Evolutionary conservation across 2,113 vertebrate species (phyloP), one percentile per base, ranked within the genome.

Genomic region (Cynopterus brachyotis): DNA sequence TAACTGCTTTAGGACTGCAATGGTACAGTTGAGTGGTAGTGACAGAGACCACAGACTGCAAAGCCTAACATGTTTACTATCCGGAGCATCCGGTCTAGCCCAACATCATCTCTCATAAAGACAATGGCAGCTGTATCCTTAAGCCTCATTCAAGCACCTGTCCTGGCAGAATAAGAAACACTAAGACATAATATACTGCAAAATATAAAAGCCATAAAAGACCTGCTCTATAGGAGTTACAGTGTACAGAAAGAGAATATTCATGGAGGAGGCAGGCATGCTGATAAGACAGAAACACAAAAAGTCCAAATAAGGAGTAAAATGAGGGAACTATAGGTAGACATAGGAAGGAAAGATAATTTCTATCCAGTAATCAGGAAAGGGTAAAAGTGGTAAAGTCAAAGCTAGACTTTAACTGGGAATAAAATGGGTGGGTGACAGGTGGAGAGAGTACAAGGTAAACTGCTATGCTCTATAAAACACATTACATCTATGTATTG

Each of bases 131-230:
- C 24, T 66, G 45, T 40, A 47, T n/a, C 79, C 83, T 79, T 67
- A 32, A 13, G 22, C 35, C 30, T 60, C 42, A 87, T 60, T 75
- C 26, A 17, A 88, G 24, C 53, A 66, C 17, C 47, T 50, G 6
- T 26, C 66, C 1, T 88, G 76, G 40, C 50, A 89, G 60, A 84
- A 70, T 69, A 72, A 80, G 55, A 78, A 76, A 91, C 42, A 83
- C 16, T 26, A 81, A 76, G 24, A 78, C 30, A 32, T 32, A 40
- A 40, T 24, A 62, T 40, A 1, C 11, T 40, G 26, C 45, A 37
- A 91, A 40, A 81, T 47, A 47, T 17, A 72, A 67, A 73, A 55
- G 28, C 64, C 24, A 30, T 1, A 55, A 67, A 50, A 30, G 26
- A 50, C 30, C 28, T 64, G 42, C 30, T 91, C 57, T 60, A 82